Conservation (phyloP, 2,113 vertebrate genomes). For the Malurus alboscapulatus region DNA sequence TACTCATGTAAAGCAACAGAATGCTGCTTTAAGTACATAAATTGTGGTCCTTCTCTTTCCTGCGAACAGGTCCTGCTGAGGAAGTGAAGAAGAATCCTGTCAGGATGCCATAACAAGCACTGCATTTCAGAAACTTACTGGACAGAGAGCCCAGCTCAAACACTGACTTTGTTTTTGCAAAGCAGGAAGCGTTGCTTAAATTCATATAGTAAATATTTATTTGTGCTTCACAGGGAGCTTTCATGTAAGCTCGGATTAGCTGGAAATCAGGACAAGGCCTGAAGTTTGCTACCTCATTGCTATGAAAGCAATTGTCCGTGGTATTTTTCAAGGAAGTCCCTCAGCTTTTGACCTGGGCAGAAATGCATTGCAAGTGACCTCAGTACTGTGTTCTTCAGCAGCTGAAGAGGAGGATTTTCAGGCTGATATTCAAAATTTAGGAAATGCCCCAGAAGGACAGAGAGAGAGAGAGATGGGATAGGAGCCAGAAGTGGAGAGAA, state of each 20-base stretch:
- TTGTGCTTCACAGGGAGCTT: constrained; percentile 22
- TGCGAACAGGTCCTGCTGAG: constrained; percentile 55
- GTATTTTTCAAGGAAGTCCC: not conserved
- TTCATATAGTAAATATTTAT: constrained; percentile 61
- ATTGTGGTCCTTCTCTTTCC: constrained; percentile 14
- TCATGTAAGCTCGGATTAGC: not conserved
- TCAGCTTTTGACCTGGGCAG: not conserved
- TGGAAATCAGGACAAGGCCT: constrained; percentile 4
- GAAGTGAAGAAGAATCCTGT: constrained; percentile 56
- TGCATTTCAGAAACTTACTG: constrained; percentile 29
- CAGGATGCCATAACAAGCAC: constrained; percentile 62
- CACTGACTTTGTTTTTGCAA: constrained; percentile 40
- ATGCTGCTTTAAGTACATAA: constrained; percentile 27
- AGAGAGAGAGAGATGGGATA: not conserved
- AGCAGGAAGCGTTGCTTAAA: constrained; percentile 16
- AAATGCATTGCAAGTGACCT: not conserved
- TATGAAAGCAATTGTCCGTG: not conserved
- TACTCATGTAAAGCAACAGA: constrained; percentile 33
- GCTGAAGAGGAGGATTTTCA: not conserved
- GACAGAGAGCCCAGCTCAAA: constrained; percentile 47
- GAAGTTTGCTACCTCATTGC: not conserved
- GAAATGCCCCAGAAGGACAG: not conserved
- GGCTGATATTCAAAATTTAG: not conserved
- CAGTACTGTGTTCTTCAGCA: not conserved
- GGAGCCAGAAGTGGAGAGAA: not conserved